Conservation (phyloP, 2,797 vertebrate genomes). For the Oreortyx pictus region DNA sequence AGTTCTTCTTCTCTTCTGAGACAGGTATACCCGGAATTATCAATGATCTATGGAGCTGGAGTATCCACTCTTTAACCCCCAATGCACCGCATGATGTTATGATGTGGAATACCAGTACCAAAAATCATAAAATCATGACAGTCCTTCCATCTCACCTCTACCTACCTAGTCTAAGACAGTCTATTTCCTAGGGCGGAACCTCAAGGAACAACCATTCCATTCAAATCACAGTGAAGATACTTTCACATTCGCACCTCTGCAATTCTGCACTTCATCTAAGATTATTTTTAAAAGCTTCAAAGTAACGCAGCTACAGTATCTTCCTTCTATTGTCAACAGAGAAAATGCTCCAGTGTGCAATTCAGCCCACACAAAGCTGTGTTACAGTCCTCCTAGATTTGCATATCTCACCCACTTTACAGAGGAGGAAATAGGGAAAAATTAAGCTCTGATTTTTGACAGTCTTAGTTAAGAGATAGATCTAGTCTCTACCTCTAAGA, state of each 20-base stretch:
- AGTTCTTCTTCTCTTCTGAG: no score
- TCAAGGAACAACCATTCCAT: not conserved
- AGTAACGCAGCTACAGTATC: not conserved
- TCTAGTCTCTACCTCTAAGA: not conserved
- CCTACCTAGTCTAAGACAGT: not conserved
- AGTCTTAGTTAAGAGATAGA: not conserved
- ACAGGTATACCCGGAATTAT: no score
- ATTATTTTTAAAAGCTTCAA: conserved; percentile 10
- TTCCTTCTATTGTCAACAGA: not conserved
- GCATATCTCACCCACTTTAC: not conserved
- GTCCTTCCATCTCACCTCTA: not conserved
- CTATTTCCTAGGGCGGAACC: not conserved
- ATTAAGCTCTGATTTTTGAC: not conserved
- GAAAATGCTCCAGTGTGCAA: not conserved
- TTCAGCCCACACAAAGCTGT: not conserved
- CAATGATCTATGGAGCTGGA: no score
- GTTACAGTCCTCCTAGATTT: not conserved
- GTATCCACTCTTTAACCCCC: no score
- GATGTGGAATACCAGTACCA: no score
- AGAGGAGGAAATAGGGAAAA: not conserved
- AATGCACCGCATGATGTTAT: no score
- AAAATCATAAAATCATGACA: no score
- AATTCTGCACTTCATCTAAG: not conserved
- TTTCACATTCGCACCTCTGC: not conserved
- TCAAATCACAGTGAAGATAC: not conserved